phyloP scores from a whole-genome alignment of 2,113 vertebrate genomes.

The Gavia stellata region DNA sequence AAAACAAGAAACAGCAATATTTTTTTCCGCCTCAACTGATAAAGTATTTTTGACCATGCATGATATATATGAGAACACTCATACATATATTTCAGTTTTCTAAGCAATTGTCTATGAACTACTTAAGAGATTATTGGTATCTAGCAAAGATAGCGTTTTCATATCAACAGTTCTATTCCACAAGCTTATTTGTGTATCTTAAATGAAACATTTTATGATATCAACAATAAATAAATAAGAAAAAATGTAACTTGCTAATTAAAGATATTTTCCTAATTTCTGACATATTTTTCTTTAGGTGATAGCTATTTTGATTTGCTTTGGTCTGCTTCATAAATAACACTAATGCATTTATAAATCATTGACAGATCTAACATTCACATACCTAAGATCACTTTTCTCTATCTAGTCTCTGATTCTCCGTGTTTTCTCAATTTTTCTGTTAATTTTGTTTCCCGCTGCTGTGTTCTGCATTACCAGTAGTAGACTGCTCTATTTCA shows the following conservation, averaged over 20 bases:
- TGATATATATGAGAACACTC: not conserved
- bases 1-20: not conserved
- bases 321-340: not conserved
- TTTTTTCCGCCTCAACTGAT: not conserved
- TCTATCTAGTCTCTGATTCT: not conserved
- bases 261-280: not conserved
- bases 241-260: not conserved
- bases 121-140: not conserved
- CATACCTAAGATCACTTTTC: not conserved
- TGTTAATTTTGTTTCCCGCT: not conserved
- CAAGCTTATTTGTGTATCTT: not conserved
- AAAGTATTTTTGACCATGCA: not conserved
- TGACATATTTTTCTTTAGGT: not conserved
- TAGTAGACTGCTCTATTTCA: not conserved
- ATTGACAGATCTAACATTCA: not conserved
- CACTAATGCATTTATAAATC: not conserved
- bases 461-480: not conserved
- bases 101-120: not conserved
- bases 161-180: not conserved
- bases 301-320: not conserved
- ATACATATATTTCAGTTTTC: not conserved
- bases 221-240: not conserved
- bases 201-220: not conserved
- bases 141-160: not conserved
- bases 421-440: not conserved